Evolutionary conservation across 2,113 vertebrate genomes (phyloP).

Genomic region (Cheilinus undulatus): DNA sequence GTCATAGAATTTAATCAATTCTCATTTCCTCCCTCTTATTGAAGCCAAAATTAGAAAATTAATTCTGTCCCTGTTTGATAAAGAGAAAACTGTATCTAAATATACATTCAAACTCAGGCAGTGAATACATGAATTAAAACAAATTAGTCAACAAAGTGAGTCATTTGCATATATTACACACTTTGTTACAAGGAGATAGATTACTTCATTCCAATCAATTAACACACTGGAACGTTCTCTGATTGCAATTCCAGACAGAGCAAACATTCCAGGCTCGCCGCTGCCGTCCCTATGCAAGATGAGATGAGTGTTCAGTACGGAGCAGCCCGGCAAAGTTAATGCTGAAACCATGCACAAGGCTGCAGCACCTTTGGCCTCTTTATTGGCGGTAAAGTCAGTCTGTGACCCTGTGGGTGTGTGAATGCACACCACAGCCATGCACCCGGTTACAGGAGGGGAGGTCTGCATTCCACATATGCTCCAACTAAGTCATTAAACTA

Average conservation of each 20-base stretch:
- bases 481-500: neutral
- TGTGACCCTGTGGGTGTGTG: slow-evolving; percentile 55
- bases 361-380: slow-evolving; percentile 73
- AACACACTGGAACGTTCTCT: slow-evolving; percentile 80
- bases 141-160: slow-evolving; percentile 86
- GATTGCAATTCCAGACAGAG: slow-evolving; percentile 84
- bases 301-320: slow-evolving; percentile 49
- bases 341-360: slow-evolving; percentile 69
- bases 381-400: slow-evolving; percentile 58
- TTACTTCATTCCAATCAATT: slow-evolving; percentile 86
- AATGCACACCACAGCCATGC: slow-evolving; percentile 30
- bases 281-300: slow-evolving; percentile 50
- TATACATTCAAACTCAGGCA: slow-evolving; percentile 75
- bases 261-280: slow-evolving; percentile 72
- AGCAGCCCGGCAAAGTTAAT: slow-evolving; percentile 72
- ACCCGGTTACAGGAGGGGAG: slow-evolving; percentile 34
- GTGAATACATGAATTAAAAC: slow-evolving; percentile 83
- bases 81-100: slow-evolving; percentile 63
- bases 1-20: slow-evolving; percentile 71
- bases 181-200: slow-evolving; percentile 79
- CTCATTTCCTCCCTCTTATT: slow-evolving; percentile 70
- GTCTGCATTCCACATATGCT: neutral
- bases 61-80: slow-evolving; percentile 68
- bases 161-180: slow-evolving; percentile 90
- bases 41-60: slow-evolving; percentile 74